Conservation (phyloP, 2,888 invertebrate genomes). For the Lycocerus yunnanus region DNA sequence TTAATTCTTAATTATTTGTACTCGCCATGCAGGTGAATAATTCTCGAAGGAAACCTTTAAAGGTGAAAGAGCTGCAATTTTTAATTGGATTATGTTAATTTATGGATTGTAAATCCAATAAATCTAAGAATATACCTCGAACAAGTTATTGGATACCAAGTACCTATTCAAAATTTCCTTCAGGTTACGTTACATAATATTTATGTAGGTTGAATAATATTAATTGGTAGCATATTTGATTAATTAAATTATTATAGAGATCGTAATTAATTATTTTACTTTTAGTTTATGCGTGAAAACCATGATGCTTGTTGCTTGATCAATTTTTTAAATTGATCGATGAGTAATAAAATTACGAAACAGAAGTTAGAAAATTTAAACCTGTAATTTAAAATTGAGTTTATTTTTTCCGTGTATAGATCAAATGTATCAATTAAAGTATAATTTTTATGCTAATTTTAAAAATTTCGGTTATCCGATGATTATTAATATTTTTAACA, state of each 20-base stretch:
- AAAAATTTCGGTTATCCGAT: neutral
- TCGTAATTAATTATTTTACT: neutral
- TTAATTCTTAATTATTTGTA: neutral
- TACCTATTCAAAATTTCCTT: neutral
- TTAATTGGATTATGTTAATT: constrained; percentile 42
- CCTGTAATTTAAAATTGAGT: neutral
- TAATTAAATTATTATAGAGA: neutral
- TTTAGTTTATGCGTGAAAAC: neutral
- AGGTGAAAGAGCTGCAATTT: constrained; percentile 33
- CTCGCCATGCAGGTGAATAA: constrained; percentile 29
- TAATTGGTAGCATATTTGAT: neutral
- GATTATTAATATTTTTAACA: neutral
- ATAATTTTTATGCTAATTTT: neutral
- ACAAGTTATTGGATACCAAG: neutral
- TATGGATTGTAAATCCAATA: constrained; percentile 39
- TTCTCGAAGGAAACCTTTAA: constrained; percentile 39
- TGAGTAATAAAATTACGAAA: neutral
- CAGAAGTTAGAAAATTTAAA: neutral
- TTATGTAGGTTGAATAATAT: neutral
- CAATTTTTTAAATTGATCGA: neutral
- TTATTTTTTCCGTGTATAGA: neutral
- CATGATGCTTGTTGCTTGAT: neutral
- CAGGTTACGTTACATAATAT: neutral
- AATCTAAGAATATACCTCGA: constrained; percentile 24
- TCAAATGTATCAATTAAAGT: neutral